phyloP scores from a whole-genome alignment of 2,888 invertebrate species.

The Panopea generosa region DNA sequence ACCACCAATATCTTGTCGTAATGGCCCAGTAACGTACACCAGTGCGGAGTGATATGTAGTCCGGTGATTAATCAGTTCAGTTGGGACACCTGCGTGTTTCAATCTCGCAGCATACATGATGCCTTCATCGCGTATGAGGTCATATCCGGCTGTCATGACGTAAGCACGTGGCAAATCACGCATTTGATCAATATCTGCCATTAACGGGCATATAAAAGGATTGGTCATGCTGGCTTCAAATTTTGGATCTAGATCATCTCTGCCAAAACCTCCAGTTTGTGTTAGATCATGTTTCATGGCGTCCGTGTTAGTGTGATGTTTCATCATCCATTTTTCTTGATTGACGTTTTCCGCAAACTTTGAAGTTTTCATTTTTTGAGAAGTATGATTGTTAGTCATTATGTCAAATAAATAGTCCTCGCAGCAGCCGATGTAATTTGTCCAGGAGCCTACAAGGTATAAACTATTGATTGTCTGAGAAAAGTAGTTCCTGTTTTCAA shows the following conservation, averaged over 20 bases:
- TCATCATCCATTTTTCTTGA: slow-evolving; percentile 48
- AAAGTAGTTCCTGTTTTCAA: slow-evolving; percentile 55
- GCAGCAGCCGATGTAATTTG: slow-evolving; percentile 55
- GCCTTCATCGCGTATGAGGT: slow-evolving; percentile 65
- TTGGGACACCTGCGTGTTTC: slow-evolving; percentile 68
- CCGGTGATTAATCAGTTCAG: slow-evolving; percentile 54
- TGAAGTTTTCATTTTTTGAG: slow-evolving; percentile 40
- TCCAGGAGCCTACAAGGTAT: slow-evolving; percentile 37
- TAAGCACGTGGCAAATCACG: slow-evolving; percentile 55
- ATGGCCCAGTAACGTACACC: slow-evolving; percentile 38
- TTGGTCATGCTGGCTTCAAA: slow-evolving; percentile 50
- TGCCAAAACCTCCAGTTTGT: slow-evolving; percentile 34
- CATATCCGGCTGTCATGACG: slow-evolving; percentile 63
- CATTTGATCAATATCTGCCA: slow-evolving; percentile 50
- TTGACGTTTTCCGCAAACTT: slow-evolving; percentile 50
- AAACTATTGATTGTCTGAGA: slow-evolving; percentile 44
- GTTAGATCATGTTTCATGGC: slow-evolving; percentile 8
- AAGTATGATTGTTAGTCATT: slow-evolving; percentile 47
- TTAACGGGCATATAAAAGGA: slow-evolving; percentile 53
- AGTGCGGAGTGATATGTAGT: slow-evolving; percentile 63
- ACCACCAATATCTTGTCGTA: slow-evolving; percentile 35
- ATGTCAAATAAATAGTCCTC: slow-evolving; percentile 33
- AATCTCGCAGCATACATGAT: slow-evolving; percentile 71
- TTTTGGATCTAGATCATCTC: slow-evolving; percentile 61
- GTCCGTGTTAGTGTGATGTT: slow-evolving; percentile 32